Conservation (phyloP, 2,888 invertebrate species). For the Ophraella communa region DNA sequence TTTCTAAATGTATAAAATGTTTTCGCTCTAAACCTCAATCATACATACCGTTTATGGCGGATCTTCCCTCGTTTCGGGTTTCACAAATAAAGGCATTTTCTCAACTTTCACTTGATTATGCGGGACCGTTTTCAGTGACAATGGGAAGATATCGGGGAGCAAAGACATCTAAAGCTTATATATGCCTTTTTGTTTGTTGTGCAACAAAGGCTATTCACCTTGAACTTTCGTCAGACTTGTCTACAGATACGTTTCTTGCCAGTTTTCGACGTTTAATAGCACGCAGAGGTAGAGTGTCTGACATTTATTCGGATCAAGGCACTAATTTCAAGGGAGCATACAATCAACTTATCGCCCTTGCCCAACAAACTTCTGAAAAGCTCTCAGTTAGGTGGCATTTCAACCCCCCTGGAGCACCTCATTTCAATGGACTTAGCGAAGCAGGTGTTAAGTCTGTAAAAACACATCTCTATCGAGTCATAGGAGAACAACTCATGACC, state of each 20-base stretch:
- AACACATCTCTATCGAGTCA: neutral
- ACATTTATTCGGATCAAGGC: too few species aligned
- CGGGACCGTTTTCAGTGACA: slow-evolving; percentile 6
- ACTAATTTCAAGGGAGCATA: too few species aligned
- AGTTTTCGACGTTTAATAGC: too few species aligned
- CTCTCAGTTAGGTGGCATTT: neutral
- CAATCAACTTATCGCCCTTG: too few species aligned
- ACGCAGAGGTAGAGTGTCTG: too few species aligned
- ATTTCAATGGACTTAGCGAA: neutral
- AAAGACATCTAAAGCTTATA: too few species aligned
- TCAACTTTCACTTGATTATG: slow-evolving; percentile 13
- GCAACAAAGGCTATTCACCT: too few species aligned
- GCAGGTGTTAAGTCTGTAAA: slow-evolving; percentile 7
- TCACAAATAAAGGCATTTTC: slow-evolving; percentile 12
- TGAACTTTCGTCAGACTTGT: too few species aligned
- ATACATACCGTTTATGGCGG: slow-evolving; percentile 9
- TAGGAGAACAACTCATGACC: neutral
- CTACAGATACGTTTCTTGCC: too few species aligned
- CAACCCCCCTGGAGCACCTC: neutral
- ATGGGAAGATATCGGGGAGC: too few species aligned
- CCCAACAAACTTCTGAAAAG: neutral
- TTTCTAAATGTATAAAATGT: too few species aligned
- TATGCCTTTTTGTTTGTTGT: too few species aligned
- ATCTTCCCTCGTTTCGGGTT: slow-evolving; percentile 1
- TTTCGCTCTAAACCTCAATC: neutral